Conservation (phyloP, 2,113 vertebrate genomes). For the Sorex fumeus region DNA sequence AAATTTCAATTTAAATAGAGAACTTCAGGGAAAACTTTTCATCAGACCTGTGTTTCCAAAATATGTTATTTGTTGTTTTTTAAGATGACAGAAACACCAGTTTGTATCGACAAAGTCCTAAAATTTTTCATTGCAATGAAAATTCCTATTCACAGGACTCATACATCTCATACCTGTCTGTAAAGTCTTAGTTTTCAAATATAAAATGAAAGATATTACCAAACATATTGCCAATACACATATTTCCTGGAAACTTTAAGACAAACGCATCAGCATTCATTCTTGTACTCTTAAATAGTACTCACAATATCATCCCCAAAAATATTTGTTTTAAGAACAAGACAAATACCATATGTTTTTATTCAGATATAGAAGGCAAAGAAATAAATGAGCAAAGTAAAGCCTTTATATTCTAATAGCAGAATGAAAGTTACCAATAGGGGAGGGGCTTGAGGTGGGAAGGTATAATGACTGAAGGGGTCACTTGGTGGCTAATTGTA, state of each 20-base stretch:
- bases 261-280: background rate
- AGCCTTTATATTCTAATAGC: background rate
- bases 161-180: background rate
- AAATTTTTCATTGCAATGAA: background rate
- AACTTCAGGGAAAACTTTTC: background rate
- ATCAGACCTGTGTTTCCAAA: background rate
- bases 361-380: background rate
- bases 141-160: background rate
- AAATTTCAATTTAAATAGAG: background rate
- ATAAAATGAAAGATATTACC: background rate
- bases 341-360: background rate
- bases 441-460: background rate
- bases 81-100: background rate
- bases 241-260: constrained; percentile 29
- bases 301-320: background rate
- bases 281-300: background rate
- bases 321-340: constrained; percentile 34
- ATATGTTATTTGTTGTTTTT: background rate
- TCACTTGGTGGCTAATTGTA: background rate
- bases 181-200: background rate
- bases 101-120: background rate
- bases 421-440: background rate
- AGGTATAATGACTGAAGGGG: too few species aligned
- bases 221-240: background rate
- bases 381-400: background rate